phyloP scores from a whole-genome alignment of 1,140 invertebrate genomes.

The Thalassaphorura encarpata region DNA sequence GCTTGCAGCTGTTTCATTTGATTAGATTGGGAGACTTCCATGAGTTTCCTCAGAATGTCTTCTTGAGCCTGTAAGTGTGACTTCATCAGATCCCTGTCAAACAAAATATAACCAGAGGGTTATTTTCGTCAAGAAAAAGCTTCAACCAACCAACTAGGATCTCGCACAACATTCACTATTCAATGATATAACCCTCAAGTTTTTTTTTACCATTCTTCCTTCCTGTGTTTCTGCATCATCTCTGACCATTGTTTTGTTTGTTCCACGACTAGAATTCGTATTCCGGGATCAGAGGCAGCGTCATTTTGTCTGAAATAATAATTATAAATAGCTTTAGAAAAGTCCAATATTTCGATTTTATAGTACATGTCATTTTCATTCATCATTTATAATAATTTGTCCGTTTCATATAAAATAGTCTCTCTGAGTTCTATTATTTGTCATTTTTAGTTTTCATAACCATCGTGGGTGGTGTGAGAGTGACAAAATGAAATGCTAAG shows the following conservation, averaged over 20 bases:
- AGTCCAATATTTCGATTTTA: neutral
- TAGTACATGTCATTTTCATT: neutral
- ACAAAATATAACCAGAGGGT: too few species aligned
- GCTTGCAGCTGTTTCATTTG: conserved; percentile 85
- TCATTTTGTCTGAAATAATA: conserved; percentile 57
- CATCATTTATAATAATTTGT: too few species aligned
- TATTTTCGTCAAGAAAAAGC: too few species aligned
- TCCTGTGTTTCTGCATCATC: conserved; percentile 75
- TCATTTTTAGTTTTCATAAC: too few species aligned
- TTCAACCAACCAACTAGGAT: too few species aligned
- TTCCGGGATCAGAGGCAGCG: conserved; percentile 61
- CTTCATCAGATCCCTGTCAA: too few species aligned
- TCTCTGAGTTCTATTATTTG: too few species aligned
- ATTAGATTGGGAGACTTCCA: conserved; percentile 66
- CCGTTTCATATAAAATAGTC: too few species aligned
- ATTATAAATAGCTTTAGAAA: neutral
- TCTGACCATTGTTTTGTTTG: conserved; percentile 92
- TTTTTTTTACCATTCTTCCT: conserved; percentile 83
- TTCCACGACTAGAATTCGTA: conserved; percentile 69
- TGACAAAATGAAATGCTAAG: too few species aligned
- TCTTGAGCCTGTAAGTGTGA: conserved; percentile 75
- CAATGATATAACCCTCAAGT: too few species aligned
- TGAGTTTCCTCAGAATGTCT: conserved; percentile 71
- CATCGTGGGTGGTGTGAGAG: too few species aligned
- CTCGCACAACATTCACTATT: too few species aligned